A percentile compares a stretch with the other conserved stretches of the same genome.
phyloP scores from a whole-genome alignment of 2,113 vertebrate genomes.

The Sphaerodactylus townsendi region DNA sequence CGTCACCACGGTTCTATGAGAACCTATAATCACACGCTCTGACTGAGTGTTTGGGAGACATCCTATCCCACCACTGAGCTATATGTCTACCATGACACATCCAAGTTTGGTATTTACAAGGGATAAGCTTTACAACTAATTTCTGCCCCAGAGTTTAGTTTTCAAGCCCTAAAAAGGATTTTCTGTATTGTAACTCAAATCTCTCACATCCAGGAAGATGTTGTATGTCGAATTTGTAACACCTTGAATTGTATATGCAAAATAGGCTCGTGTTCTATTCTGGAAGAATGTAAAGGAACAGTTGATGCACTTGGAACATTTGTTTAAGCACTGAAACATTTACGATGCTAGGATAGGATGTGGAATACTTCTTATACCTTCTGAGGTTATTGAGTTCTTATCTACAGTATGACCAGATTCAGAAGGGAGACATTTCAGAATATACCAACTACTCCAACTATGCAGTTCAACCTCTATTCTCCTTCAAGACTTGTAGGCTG shows the following conservation, averaged over 20 bases:
- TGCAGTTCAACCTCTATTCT: not conserved
- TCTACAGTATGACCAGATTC: not conserved
- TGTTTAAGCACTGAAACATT: not conserved
- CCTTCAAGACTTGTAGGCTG: not conserved
- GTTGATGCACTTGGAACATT: not conserved
- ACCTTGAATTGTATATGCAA: not conserved
- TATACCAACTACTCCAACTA: not conserved
- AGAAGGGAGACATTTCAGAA: not conserved
- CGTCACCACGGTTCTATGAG: too few species aligned
- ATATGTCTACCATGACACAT: not conserved
- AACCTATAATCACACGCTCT: too few species aligned
- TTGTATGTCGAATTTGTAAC: not conserved
- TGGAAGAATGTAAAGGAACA: not conserved
- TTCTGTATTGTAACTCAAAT: too few species aligned
- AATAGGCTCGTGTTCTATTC: not conserved
- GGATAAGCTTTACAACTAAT: too few species aligned
- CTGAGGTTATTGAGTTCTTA: not conserved
- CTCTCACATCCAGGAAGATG: not conserved
- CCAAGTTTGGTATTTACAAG: too few species aligned
- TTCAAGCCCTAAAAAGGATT: not conserved
- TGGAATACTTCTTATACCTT: not conserved
- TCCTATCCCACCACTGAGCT: not conserved
- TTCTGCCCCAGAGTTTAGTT: too few species aligned
- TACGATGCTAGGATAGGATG: not conserved
- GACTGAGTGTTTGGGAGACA: not conserved